phyloP scores from a whole-genome alignment of 1,140 invertebrate genomes.

The Drosophila gunungcola region DNA sequence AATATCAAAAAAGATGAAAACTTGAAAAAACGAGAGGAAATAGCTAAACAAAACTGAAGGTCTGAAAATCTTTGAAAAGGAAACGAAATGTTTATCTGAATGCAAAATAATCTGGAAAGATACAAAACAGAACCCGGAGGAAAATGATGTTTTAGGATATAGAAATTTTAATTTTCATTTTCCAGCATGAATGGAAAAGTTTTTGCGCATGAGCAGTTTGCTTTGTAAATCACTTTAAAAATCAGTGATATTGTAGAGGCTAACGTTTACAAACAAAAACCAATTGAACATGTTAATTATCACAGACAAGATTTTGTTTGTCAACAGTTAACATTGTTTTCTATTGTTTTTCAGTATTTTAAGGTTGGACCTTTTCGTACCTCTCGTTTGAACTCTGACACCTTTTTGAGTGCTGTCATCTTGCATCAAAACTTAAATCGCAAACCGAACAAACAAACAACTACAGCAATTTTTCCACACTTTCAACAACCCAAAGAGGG shows the following conservation, averaged over 20 bases:
- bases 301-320: too few relatives aligned
- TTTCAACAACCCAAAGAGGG: conserved; percentile 27
- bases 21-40: conserved; percentile 31
- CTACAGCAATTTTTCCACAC: conserved; percentile 20
- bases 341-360: neutral
- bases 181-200: neutral
- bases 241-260: neutral
- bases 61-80: conserved; percentile 36
- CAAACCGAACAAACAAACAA: conserved; percentile 24
- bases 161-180: neutral
- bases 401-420: conserved; percentile 36
- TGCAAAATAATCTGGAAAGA: conserved; percentile 6
- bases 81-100: conserved; percentile 57
- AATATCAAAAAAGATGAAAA: conserved; percentile 67
- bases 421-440: conserved; percentile 36
- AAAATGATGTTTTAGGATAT: neutral
- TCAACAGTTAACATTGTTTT: conserved; percentile 2
- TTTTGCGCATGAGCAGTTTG: neutral
- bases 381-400: conserved; percentile 39
- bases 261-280: neutral
- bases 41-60: conserved; percentile 17
- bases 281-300: neutral
- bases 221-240: neutral
- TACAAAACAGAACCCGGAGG: conserved; percentile 29
- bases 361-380: conserved; percentile 14